Evolutionary conservation across 2,113 vertebrate species (phyloP).

Genomic region (Heterochromis multidens): DNA sequence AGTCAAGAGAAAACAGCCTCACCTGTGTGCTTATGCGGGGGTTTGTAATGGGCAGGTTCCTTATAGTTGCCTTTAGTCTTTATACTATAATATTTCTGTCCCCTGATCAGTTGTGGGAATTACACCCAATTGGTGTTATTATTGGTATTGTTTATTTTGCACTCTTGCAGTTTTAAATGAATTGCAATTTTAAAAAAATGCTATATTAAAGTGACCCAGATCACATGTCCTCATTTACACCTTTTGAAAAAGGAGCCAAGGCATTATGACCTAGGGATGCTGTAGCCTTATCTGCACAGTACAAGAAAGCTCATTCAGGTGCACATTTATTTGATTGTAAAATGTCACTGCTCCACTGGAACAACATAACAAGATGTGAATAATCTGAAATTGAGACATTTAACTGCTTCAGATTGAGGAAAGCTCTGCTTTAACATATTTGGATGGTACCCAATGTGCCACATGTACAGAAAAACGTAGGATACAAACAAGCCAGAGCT

Average conservation of each 20-base stretch:
- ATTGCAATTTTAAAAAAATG: background rate
- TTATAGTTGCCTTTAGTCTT: background rate
- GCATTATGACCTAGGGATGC: background rate
- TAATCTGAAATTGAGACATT: background rate
- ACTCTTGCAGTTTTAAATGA: background rate
- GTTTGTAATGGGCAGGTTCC: background rate
- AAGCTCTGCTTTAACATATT: background rate
- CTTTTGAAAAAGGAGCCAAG: background rate
- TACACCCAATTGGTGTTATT: too few species aligned
- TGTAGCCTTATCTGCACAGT: background rate
- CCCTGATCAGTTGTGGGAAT: background rate
- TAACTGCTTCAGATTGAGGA: background rate
- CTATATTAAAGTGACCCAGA: background rate
- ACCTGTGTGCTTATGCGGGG: background rate
- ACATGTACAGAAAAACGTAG: constrained; percentile 61
- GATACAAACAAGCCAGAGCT: background rate
- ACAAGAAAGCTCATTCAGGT: background rate
- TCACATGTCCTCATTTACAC: background rate
- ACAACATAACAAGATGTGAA: background rate
- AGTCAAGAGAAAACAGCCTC: background rate
- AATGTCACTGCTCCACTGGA: background rate
- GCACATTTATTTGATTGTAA: background rate
- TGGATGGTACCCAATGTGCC: constrained; percentile 63
- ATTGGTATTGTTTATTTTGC: background rate
- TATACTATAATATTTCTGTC: background rate